Conservation (phyloP, 1,140 invertebrate genomes). For the Bathynomus jamesi region DNA sequence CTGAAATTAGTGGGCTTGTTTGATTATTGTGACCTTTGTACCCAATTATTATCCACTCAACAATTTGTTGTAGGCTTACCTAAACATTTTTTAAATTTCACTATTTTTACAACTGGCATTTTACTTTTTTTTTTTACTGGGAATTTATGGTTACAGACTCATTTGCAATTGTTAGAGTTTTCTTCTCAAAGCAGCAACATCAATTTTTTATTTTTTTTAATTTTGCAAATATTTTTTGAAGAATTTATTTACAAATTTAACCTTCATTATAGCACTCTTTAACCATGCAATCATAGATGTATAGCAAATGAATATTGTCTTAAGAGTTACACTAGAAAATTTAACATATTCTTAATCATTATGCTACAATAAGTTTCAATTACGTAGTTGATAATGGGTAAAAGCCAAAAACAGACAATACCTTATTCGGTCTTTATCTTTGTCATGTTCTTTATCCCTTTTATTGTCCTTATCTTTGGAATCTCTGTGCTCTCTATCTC, state of each 20-base stretch:
- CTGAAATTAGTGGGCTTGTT: too few species aligned
- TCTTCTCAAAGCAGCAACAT: background rate
- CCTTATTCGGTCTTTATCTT: background rate
- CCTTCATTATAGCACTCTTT: background rate
- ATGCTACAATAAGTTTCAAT: background rate
- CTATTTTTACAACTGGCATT: background rate
- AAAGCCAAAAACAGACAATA: background rate
- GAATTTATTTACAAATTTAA: background rate
- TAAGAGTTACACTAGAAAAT: background rate
- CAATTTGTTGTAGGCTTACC: too few species aligned
- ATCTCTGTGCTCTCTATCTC: conserved; percentile 1
- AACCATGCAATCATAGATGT: background rate
- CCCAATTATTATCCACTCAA: too few species aligned
- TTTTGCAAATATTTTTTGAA: background rate
- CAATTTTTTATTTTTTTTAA: background rate
- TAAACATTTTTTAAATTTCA: background rate
- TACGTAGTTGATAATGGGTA: background rate
- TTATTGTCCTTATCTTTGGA: background rate
- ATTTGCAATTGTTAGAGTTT: background rate
- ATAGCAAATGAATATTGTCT: background rate
- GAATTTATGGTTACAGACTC: background rate
- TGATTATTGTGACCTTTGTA: too few species aligned
- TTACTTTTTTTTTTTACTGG: background rate
- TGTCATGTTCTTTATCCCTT: background rate
- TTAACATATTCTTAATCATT: background rate